A percentile compares a stretch with the other conserved stretches of the same genome.
These are phyloP conservation scores for Muraenolepis orangiensis DNA, from an alignment of 2,797 vertebrate species.

Conservation along the genomic window DNA sequence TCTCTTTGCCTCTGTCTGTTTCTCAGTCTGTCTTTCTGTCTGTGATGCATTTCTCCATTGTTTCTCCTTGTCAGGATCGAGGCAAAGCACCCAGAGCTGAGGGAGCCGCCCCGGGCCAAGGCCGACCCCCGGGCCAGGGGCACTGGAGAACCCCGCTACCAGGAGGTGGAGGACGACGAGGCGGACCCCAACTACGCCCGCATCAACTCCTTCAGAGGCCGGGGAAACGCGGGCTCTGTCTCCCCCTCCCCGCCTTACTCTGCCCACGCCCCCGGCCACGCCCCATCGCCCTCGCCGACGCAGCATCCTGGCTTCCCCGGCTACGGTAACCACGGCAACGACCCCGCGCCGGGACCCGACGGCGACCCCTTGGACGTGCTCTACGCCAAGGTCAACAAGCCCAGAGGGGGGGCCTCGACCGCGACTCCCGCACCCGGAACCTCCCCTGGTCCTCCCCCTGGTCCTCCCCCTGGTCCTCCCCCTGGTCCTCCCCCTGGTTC, in stretches of 20 bases:
- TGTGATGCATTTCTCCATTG: background rate
- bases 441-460: too few species aligned
- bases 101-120: slow-evolving; percentile 75
- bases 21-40: background rate
- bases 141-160: slow-evolving; percentile 39
- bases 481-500: slow-evolving; percentile 58
- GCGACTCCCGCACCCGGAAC: slow-evolving; percentile 44
- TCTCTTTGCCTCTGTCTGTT: background rate
- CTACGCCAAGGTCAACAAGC: slow-evolving; percentile 95
- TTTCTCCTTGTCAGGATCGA: slow-evolving; percentile 79
- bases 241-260: slow-evolving; percentile 67
- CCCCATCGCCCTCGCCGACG: slow-evolving; percentile 75
- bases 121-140: slow-evolving; percentile 72
- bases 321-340: slow-evolving; percentile 65
- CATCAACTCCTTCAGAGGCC: slow-evolving; percentile 87
- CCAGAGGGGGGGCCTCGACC: slow-evolving; percentile 69
- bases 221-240: slow-evolving; percentile 30
- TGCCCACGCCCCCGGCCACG: slow-evolving; percentile 61
- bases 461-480: too few species aligned
- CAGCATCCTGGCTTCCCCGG: slow-evolving; percentile 63
- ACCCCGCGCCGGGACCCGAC: slow-evolving; percentile 63
- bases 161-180: slow-evolving; percentile 90
- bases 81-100: slow-evolving; percentile 85
- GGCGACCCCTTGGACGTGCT: slow-evolving; percentile 85
- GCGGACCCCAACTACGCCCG: slow-evolving; percentile 92